These are phyloP conservation scores for Drosophila nebulosa DNA, from an alignment of 1,140 invertebrate species.

Conservation along the genomic window DNA sequence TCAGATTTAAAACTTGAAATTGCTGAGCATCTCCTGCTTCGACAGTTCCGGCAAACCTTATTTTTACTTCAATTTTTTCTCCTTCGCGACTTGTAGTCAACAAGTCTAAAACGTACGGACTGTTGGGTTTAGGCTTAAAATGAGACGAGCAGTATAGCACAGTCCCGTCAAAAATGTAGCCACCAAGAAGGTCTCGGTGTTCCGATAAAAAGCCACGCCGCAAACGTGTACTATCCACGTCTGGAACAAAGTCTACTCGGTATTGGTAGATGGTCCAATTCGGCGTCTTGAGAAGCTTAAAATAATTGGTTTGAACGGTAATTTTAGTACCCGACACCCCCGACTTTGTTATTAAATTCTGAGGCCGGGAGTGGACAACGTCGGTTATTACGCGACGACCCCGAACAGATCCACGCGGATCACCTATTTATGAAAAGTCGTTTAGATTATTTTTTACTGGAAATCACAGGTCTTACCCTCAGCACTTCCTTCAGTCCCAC, in stretches of 20 bases:
- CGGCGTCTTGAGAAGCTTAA: constrained; percentile 85
- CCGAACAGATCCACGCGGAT: constrained; percentile 60
- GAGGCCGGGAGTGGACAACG: constrained; percentile 55
- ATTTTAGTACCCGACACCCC: constrained; percentile 44
- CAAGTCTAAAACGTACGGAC: constrained; percentile 37
- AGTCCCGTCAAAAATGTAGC: constrained; percentile 83
- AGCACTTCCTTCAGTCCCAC: background rate
- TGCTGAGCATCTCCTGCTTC: constrained; percentile 57
- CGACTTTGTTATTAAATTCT: constrained; percentile 35
- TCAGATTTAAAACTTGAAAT: constrained; percentile 82
- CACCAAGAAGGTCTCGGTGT: constrained; percentile 52
- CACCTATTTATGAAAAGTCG: constrained; percentile 18
- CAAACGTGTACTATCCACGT: constrained; percentile 71
- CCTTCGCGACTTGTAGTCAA: constrained; percentile 64
- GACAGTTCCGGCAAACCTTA: constrained; percentile 57
- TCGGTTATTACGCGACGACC: constrained; percentile 61
- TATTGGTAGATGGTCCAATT: constrained; percentile 92
- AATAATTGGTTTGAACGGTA: constrained; percentile 88
- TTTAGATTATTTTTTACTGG: background rate
- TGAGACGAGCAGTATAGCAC: constrained; percentile 71
- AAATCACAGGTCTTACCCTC: background rate
- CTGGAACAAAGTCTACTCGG: constrained; percentile 89
- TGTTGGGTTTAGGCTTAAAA: constrained; percentile 23
- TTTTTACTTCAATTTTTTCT: constrained; percentile 63
- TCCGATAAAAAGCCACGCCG: constrained; percentile 51